phyloP scores from a whole-genome alignment of 1,140 invertebrate species.

The Magallana ariakensis region DNA sequence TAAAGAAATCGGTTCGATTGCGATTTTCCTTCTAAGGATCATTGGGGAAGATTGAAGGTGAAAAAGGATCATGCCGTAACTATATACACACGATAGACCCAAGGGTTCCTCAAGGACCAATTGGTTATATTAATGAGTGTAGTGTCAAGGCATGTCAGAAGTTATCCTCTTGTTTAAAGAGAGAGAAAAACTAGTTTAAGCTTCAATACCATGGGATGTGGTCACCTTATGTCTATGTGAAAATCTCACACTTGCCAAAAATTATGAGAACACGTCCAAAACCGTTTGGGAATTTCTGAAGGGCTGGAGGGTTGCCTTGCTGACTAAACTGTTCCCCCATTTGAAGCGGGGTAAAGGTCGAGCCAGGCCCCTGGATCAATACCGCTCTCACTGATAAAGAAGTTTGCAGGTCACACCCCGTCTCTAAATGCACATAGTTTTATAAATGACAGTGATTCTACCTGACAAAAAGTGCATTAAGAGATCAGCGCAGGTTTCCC shows the following conservation, averaged over 20 bases:
- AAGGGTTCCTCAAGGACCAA: neutral
- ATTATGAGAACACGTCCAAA: neutral
- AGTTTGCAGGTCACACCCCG: conserved; percentile 8
- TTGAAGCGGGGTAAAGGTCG: neutral
- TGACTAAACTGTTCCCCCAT: conserved; percentile 7
- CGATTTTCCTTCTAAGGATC: neutral
- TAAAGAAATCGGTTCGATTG: no score
- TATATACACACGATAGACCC: neutral
- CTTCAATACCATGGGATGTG: neutral
- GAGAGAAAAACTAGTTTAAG: neutral
- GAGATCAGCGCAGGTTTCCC: conserved; percentile 1
- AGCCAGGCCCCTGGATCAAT: conserved; percentile 28
- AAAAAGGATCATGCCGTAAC: neutral
- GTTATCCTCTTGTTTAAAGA: neutral
- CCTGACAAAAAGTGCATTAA: conserved; percentile 32
- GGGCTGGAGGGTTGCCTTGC: conserved; percentile 5
- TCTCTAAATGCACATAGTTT: conserved; percentile 8
- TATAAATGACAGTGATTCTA: conserved; percentile 30
- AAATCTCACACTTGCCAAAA: neutral
- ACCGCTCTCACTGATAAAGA: conserved; percentile 35
- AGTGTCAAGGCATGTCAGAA: conserved; percentile 10
- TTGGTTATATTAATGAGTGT: conserved; percentile 10
- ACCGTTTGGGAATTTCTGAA: neutral
- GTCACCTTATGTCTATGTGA: neutral
- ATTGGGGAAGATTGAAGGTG: neutral